A percentile compares a stretch with the other conserved stretches of the same genome.
Evolutionary conservation across 2,888 invertebrate species (phyloP).

Genomic region (Drosophila merina): DNA sequence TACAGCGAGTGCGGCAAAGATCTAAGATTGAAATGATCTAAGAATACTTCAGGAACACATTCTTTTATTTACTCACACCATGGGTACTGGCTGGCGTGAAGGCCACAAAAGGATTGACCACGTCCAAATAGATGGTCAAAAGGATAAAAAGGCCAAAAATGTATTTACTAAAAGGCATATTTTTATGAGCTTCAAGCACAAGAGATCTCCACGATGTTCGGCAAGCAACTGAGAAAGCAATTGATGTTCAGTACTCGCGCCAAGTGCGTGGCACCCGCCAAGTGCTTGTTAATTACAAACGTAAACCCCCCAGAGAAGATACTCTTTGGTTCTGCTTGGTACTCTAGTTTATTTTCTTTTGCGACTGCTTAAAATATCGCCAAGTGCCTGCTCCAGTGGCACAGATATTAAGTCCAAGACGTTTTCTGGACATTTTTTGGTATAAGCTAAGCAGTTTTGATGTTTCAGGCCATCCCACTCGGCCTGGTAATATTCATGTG

Average conservation of each 20-base stretch:
- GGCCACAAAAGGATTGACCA: constrained; percentile 58
- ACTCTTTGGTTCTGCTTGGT: constrained; percentile 12
- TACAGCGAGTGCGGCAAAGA: constrained; percentile 89
- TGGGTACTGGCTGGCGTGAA: constrained; percentile 80
- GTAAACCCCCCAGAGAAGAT: constrained; percentile 36
- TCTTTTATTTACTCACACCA: constrained; percentile 70
- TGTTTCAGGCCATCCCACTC: constrained; percentile 74
- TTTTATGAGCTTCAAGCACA: not conserved
- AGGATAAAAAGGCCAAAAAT: constrained; percentile 21
- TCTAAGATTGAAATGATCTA: constrained; percentile 82
- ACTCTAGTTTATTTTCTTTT: constrained; percentile 58
- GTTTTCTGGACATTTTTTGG: constrained; percentile 65
- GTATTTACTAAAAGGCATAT: constrained; percentile 33
- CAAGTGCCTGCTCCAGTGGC: constrained; percentile 75
- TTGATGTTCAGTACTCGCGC: constrained; percentile 3
- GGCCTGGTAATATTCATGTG: constrained; percentile 76
- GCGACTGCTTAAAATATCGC: constrained; percentile 43
- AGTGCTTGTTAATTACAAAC: constrained; percentile 49
- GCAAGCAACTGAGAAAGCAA: constrained; percentile 43
- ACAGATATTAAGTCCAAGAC: constrained; percentile 78
- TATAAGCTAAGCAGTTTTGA: constrained; percentile 58
- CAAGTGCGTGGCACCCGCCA: constrained; percentile 40
- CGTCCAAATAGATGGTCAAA: constrained; percentile 13
- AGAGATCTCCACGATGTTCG: constrained; percentile 28
- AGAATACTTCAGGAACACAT: no score